Conservation (phyloP, 2,113 vertebrate species). For the Morone chrysops region DNA sequence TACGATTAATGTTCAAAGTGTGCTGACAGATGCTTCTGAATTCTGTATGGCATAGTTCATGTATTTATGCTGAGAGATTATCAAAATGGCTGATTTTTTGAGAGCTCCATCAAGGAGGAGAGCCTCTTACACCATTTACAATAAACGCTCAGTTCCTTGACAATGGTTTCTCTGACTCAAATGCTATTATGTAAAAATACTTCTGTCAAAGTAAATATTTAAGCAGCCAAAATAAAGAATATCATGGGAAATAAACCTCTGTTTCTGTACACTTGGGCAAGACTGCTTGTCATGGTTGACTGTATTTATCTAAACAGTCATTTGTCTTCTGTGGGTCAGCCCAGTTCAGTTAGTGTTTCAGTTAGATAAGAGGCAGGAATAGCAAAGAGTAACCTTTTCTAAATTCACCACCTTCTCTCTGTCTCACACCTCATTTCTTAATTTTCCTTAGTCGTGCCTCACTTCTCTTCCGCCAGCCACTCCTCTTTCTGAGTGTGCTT, state of each 20-base stretch:
- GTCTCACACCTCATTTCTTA: constrained; percentile 31
- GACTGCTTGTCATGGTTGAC: not conserved
- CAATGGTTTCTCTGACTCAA: not conserved
- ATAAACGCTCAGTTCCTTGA: not conserved
- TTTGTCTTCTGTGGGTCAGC: constrained; percentile 19
- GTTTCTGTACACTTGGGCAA: not conserved
- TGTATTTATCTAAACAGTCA: constrained; percentile 23
- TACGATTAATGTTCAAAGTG: not conserved
- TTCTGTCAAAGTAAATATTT: not conserved
- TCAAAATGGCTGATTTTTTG: not conserved
- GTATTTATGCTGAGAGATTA: not conserved
- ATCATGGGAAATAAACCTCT: constrained; percentile 11
- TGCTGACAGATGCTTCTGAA: not conserved
- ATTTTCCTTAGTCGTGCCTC: constrained; percentile 35
- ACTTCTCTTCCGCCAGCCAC: constrained; percentile 26
- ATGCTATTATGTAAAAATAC: not conserved
- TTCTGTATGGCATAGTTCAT: too few species aligned
- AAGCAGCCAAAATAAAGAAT: not conserved
- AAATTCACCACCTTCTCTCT: constrained; percentile 17
- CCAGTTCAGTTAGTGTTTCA: constrained; percentile 8
- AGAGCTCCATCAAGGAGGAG: not conserved
- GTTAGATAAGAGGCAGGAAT: constrained; percentile 35
- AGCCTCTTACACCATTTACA: not conserved
- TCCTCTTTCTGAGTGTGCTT: constrained; percentile 18
- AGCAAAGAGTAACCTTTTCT: constrained; percentile 39